Percentiles rank a stretch among this genome's conserved stretches.
Conservation (phyloP, 1,140 invertebrate genomes). For the Penaeus chinensis region DNA sequence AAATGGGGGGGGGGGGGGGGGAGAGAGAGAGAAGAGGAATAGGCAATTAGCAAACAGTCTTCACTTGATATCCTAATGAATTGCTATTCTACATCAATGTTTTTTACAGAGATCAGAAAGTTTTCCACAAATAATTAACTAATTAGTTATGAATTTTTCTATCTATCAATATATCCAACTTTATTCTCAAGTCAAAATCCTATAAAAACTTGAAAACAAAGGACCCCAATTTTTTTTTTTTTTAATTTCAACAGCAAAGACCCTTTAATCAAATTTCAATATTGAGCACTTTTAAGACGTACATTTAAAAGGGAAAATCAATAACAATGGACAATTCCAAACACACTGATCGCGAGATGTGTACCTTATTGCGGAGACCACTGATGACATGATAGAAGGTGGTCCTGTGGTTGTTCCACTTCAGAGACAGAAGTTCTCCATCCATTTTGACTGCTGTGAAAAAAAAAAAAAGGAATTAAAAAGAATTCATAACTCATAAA, state of each 20-base stretch:
- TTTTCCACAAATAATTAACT: not conserved
- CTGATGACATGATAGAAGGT: constrained; percentile 55
- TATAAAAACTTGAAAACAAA: no score
- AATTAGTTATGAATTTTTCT: no score
- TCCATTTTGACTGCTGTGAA: constrained; percentile 39
- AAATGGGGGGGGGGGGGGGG: not conserved
- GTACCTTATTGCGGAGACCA: constrained; percentile 55
- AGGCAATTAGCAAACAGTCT: not conserved
- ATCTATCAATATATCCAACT: no score
- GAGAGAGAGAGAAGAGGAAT: not conserved
- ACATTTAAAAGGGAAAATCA: not conserved
- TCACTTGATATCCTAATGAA: not conserved
- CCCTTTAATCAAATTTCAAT: no score
- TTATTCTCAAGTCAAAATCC: no score
- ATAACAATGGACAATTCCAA: not conserved
- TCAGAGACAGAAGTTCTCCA: constrained; percentile 51
- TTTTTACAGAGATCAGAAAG: no score
- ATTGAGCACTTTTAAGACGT: no score
- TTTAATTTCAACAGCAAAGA: no score
- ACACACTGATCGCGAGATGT: not conserved
- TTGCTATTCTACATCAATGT: no score
- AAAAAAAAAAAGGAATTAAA: not conserved
- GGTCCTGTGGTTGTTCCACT: constrained; percentile 59
- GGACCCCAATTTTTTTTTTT: no score
- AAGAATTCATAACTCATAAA: not conserved